Conservation (phyloP, 2,888 invertebrate species). For the Scaeva pyrastri region DNA sequence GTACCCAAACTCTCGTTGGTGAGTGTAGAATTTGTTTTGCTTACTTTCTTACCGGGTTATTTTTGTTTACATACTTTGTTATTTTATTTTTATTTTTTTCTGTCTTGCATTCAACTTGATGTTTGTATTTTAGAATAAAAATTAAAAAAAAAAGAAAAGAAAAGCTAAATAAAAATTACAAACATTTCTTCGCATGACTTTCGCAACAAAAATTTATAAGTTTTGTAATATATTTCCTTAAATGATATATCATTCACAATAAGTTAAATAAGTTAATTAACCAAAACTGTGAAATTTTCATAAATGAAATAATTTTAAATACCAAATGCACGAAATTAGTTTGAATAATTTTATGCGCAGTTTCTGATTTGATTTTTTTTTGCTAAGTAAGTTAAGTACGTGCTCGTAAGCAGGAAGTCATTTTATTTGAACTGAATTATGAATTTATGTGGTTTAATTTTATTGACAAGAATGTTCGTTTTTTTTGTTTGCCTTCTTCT, state of each 20-base stretch:
- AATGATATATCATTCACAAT: conserved; percentile 7
- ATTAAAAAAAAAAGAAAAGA: not conserved
- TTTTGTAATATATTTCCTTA: not conserved
- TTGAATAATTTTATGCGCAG: conserved; percentile 21
- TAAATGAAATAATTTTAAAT: conserved; percentile 13
- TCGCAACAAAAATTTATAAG: not conserved
- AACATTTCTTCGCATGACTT: not conserved
- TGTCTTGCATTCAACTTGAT: not conserved
- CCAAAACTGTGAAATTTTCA: not conserved
- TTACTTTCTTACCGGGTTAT: not conserved
- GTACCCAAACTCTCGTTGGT: not conserved
- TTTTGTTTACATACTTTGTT: conserved; percentile 33
- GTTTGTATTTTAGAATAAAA: not conserved
- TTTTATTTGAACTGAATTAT: conserved; percentile 8
- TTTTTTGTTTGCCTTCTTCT: not conserved
- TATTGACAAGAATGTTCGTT: conserved; percentile 10
- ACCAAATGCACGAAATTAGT: conserved; percentile 12
- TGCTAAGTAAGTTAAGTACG: conserved; percentile 5
- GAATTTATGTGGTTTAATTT: conserved; percentile 25
- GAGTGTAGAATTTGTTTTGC: not conserved
- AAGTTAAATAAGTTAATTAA: conserved; percentile 1
- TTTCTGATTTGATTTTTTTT: not conserved
- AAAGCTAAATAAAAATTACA: conserved; percentile 13
- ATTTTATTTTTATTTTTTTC: conserved; percentile 1
- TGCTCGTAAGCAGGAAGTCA: conserved; percentile 60